phyloP scores from a whole-genome alignment of 1,140 invertebrate genomes.

The Ceratosolen solmsi region DNA sequence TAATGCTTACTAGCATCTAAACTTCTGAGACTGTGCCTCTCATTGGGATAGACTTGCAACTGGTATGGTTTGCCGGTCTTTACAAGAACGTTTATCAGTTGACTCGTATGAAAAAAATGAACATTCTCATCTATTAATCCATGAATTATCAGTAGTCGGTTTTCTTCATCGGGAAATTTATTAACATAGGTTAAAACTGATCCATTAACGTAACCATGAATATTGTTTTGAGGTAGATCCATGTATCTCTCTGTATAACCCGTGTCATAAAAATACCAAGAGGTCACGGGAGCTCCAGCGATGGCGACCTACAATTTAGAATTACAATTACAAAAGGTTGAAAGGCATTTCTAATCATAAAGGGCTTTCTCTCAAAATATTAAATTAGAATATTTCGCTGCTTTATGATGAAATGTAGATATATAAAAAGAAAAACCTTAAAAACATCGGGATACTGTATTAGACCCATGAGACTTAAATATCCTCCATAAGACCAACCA shows the following conservation, averaged over 20 bases:
- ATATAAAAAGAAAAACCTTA: constrained; percentile 77
- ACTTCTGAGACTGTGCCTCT: constrained; percentile 93
- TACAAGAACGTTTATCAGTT: constrained; percentile 91
- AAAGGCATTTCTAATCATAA: too few relatives aligned
- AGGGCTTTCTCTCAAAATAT: too few relatives aligned
- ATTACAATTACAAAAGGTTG: not conserved
- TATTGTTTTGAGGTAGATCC: constrained; percentile 90
- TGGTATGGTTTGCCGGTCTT: constrained; percentile 93
- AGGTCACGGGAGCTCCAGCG: constrained; percentile 97
- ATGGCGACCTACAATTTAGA: constrained; percentile 79
- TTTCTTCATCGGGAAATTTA: constrained; percentile 93
- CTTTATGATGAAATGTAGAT: too few relatives aligned
- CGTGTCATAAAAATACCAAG: constrained; percentile 94
- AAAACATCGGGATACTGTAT: constrained; percentile 88
- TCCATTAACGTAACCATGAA: constrained; percentile 84
- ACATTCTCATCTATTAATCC: constrained; percentile 99
- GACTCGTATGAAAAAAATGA: constrained; percentile 97
- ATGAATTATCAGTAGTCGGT: constrained; percentile 96
- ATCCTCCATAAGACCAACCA: constrained; percentile 98
- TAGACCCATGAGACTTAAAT: constrained; percentile 88
- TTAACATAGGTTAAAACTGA: constrained; percentile 86
- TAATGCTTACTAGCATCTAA: constrained; percentile 96
- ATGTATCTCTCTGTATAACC: constrained; percentile 99
- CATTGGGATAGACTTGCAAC: constrained; percentile 94
- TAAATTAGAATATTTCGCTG: too few relatives aligned